Evolutionary conservation across 35 echinoderm and acorn worm genomes (phyloP).

Genomic region (Holothuria glaberrima): DNA sequence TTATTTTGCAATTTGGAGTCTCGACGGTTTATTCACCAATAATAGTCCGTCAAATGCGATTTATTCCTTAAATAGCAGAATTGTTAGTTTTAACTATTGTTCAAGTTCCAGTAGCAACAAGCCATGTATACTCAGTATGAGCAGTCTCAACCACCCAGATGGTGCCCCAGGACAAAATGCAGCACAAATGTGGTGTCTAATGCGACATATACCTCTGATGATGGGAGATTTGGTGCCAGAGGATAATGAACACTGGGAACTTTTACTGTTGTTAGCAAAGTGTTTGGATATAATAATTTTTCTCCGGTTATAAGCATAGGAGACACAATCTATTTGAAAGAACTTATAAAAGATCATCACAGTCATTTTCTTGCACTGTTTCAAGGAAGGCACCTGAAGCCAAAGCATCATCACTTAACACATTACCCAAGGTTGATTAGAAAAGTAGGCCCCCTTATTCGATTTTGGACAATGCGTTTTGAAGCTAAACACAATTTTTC

Average conservation of each 20-base stretch:
- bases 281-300: constrained; percentile 77
- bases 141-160: constrained; percentile 39
- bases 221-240: constrained; percentile 60
- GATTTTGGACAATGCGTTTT: constrained; percentile 66
- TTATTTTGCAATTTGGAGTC: too few species aligned
- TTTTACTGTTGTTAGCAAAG: constrained; percentile 40
- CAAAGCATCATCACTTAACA: constrained; percentile 57
- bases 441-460: constrained; percentile 36
- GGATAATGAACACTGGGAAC: constrained; percentile 58
- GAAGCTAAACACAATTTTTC: constrained; percentile 65
- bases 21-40: too few species aligned
- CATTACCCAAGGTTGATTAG: constrained; percentile 50
- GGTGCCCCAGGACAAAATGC: constrained; percentile 66
- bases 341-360: constrained; percentile 64
- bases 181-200: constrained; percentile 64
- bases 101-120: constrained; percentile 12
- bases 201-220: constrained; percentile 30
- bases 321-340: constrained; percentile 22
- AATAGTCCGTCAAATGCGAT: too few species aligned
- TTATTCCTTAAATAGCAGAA: constrained; percentile 45
- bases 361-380: constrained; percentile 15
- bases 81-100: constrained; percentile 55
- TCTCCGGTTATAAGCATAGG: constrained; percentile 47
- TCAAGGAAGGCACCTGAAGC: constrained; percentile 46
- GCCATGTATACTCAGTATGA: not conserved